Conservation (phyloP, 1,140 invertebrate genomes). For the Zaprionus kolodkinae region DNA sequence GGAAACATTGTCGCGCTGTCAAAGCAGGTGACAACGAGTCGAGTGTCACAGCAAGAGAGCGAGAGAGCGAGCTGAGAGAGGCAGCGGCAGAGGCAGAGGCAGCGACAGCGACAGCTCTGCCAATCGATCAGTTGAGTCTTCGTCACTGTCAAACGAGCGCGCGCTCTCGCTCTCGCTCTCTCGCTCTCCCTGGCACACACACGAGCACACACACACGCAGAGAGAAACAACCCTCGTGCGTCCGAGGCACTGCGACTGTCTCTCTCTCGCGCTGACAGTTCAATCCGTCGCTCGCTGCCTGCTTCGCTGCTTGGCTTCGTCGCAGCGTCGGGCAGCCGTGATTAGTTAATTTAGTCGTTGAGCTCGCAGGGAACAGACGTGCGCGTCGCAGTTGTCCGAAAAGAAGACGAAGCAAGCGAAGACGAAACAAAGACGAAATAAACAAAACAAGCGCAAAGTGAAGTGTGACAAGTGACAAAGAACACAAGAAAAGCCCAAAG, state of each 20-base stretch:
- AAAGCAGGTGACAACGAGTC: constrained; percentile 71
- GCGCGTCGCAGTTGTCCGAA: constrained; percentile 57
- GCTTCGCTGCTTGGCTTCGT: constrained; percentile 59
- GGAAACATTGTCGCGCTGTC: constrained; percentile 64
- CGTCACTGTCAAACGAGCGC: constrained; percentile 66
- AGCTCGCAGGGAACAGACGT: constrained; percentile 83
- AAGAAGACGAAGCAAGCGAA: constrained; percentile 31
- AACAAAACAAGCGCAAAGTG: constrained; percentile 23
- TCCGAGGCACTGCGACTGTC: constrained; percentile 34
- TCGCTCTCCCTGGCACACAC: constrained; percentile 25
- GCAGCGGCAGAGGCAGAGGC: background rate
- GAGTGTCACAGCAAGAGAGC: constrained; percentile 60
- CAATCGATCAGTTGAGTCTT: constrained; percentile 62
- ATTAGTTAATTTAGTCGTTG: constrained; percentile 84
- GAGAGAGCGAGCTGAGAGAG: constrained; percentile 10
- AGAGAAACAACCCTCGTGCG: constrained; percentile 1
- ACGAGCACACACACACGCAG: constrained; percentile 1
- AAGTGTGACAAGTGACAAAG: constrained; percentile 11
- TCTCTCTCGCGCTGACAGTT: constrained; percentile 71
- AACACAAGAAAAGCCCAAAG: background rate
- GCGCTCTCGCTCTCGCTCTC: constrained; percentile 19
- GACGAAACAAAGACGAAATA: constrained; percentile 21
- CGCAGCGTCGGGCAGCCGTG: constrained; percentile 73
- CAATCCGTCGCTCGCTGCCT: constrained; percentile 59
- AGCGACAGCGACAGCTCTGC: constrained; percentile 21